Conservation (phyloP, 1,140 invertebrate genomes). For the Latrodectus geometricus region DNA sequence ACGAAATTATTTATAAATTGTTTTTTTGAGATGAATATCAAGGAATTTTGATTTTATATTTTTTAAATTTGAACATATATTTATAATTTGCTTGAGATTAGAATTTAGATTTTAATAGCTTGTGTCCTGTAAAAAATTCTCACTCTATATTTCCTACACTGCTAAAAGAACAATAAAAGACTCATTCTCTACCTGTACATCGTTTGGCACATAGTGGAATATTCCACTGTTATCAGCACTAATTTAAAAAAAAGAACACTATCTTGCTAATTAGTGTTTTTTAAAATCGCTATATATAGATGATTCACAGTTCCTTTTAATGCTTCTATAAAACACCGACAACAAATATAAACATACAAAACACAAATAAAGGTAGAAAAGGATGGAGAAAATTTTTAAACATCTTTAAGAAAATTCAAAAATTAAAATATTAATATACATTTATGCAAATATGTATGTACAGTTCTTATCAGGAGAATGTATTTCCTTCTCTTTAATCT, state of each 20-base stretch:
- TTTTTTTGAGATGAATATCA: no score
- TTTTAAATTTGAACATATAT: no score
- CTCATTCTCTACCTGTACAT: not conserved
- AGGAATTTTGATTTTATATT: no score
- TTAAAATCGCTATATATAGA: not conserved
- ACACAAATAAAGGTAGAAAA: conserved; percentile 1
- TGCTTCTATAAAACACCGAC: conserved; percentile 15
- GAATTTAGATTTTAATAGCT: no score
- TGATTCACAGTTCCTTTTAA: conserved; percentile 13
- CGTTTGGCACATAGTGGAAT: conserved; percentile 25
- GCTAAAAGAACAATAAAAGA: no score
- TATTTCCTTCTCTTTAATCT: conserved; percentile 32
- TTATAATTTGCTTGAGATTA: no score
- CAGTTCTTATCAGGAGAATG: conserved; percentile 40
- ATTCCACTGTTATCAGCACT: not conserved
- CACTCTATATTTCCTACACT: no score
- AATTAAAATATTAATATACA: conserved; percentile 37
- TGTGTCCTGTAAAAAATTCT: no score
- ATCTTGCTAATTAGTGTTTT: not conserved
- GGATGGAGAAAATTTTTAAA: not conserved
- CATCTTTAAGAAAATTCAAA: not conserved
- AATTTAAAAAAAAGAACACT: not conserved
- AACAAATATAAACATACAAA: conserved; percentile 35
- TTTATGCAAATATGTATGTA: conserved; percentile 50
- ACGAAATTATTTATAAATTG: no score